These are phyloP conservation scores for Thymelicus acteon DNA, from an alignment of 2,888 invertebrate genomes.

Conservation along the genomic window DNA sequence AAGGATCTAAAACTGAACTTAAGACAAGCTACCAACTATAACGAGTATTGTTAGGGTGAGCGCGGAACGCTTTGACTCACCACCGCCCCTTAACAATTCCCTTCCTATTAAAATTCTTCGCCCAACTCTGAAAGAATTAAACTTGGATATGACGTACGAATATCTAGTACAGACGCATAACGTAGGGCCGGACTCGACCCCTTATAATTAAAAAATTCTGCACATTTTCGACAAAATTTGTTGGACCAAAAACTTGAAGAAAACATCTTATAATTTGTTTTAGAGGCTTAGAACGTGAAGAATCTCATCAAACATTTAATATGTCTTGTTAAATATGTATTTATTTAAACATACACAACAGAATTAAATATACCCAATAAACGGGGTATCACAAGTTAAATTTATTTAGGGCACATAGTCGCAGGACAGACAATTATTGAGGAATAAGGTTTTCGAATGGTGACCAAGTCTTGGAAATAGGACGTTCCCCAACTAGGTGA, in stretches of 20 bases:
- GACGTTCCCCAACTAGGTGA: no score
- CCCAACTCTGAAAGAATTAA: constrained; percentile 63
- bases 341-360: no score
- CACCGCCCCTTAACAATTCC: constrained; percentile 64
- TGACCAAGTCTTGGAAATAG: no score
- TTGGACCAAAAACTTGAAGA: constrained; percentile 15
- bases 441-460: no score
- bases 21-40: constrained; percentile 41
- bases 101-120: constrained; percentile 78
- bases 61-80: constrained; percentile 68
- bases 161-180: constrained; percentile 25
- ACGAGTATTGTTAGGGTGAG: constrained; percentile 61
- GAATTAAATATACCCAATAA: no score
- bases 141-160: constrained; percentile 42
- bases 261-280: constrained; percentile 30
- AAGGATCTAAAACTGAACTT: constrained; percentile 38
- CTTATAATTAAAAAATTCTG: constrained; percentile 38
- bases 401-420: no score
- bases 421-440: no score
- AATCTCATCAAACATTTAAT: no score
- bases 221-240: constrained; percentile 20
- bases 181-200: constrained; percentile 25
- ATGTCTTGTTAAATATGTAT: no score
- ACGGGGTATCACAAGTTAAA: no score
- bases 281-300: not conserved